These are phyloP conservation scores for Eulimnadia texana DNA, from an alignment of 1,140 invertebrate species.

Conservation along the genomic window DNA sequence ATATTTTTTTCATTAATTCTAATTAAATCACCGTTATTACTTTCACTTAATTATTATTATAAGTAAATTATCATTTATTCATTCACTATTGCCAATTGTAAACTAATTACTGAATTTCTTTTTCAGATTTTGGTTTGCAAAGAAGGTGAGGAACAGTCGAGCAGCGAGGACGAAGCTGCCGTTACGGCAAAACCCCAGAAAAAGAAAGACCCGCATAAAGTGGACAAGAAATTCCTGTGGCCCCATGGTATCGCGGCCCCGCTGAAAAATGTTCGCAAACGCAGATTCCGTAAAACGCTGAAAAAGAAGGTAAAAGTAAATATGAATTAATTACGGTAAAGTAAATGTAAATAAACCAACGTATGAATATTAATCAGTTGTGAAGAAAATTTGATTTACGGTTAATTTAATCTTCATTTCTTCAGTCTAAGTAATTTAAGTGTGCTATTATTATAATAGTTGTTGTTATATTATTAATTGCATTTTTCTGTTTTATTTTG, in stretches of 20 bases:
- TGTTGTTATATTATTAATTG: neutral
- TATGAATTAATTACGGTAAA: no score
- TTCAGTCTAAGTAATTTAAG: neutral
- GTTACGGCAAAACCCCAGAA: constrained; percentile 51
- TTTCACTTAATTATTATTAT: neutral
- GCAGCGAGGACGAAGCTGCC: constrained; percentile 59
- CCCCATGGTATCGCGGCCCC: constrained; percentile 89
- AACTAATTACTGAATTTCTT: constrained; percentile 14
- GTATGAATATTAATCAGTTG: no score
- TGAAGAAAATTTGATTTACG: no score
- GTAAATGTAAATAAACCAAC: no score
- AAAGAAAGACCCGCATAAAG: constrained; percentile 77
- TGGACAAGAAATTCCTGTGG: constrained; percentile 86
- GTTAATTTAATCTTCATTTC: no score
- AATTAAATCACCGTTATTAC: neutral
- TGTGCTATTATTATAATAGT: neutral
- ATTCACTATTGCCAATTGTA: neutral
- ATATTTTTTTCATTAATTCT: neutral
- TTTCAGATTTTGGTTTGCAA: constrained; percentile 61
- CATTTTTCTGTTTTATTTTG: constrained; percentile 13
- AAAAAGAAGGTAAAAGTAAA: constrained; percentile 91
- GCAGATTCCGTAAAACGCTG: constrained; percentile 85
- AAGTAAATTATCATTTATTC: no score
- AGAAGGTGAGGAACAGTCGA: constrained; percentile 58
- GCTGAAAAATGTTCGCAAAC: constrained; percentile 82